phyloP scores from a whole-genome alignment of 2,113 vertebrate species.

The Sceloporus undulatus region DNA sequence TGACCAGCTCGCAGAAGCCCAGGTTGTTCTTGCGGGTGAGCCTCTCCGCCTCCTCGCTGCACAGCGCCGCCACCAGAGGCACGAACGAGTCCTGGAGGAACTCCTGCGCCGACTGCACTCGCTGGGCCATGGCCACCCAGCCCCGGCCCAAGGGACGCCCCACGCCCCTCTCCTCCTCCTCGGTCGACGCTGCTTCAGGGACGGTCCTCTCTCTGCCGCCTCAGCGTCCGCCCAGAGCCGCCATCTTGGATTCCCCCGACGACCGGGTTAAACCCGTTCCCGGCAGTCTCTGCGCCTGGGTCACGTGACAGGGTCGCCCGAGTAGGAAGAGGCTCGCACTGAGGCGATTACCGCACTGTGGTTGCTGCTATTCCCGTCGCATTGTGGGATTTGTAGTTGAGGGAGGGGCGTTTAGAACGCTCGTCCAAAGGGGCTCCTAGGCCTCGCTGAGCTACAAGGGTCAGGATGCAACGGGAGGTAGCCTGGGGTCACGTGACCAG shows the following conservation, averaged over 20 bases:
- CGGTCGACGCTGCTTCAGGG: no score
- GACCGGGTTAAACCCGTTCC: constrained; percentile 66
- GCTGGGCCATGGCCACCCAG: constrained; percentile 88
- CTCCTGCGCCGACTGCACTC: constrained; percentile 95
- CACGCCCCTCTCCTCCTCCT: constrained; percentile 39
- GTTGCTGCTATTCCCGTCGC: no score
- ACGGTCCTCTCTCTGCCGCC: constrained; percentile 5
- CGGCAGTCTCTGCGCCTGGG: constrained; percentile 67
- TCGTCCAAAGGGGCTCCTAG: no score
- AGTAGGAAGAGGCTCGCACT: neutral
- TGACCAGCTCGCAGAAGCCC: constrained; percentile 92
- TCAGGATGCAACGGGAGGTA: no score
- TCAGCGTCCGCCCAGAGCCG: constrained; percentile 50
- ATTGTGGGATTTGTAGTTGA: no score
- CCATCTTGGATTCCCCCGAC: constrained; percentile 69
- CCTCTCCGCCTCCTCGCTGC: constrained; percentile 92
- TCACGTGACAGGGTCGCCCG: constrained; percentile 68
- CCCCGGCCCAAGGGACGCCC: constrained; percentile 43
- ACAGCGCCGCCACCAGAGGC: constrained; percentile 94
- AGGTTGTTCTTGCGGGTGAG: constrained; percentile 92
- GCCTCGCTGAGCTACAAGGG: no score
- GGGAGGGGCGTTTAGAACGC: no score
- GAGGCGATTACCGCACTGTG: neutral
- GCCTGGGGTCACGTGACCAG: no score
- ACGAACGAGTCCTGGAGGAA: constrained; percentile 97